These are phyloP conservation scores for Aphaenogaster floridana DNA, from an alignment of 1,140 invertebrate genomes.

Conservation along the genomic window DNA sequence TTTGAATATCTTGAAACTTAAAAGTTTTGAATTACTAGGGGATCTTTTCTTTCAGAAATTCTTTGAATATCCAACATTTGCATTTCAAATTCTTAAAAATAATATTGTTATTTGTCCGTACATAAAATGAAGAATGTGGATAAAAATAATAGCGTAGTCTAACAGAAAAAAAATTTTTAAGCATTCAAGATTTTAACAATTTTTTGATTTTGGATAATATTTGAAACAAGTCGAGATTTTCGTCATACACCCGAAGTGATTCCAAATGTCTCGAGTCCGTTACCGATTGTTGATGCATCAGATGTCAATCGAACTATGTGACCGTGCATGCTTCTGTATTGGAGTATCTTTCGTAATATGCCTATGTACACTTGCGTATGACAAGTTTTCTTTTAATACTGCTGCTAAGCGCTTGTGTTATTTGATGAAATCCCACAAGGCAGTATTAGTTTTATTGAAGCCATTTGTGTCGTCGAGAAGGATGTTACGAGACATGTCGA, in stretches of 20 bases:
- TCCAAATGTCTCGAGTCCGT: neutral
- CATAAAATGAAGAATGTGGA: neutral
- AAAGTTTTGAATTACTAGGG: neutral
- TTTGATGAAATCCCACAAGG: slow-evolving; percentile 4
- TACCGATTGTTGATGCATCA: neutral
- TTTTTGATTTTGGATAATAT: neutral
- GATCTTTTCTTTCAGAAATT: neutral
- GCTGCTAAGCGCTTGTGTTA: neutral
- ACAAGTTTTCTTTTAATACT: neutral
- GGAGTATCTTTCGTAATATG: neutral
- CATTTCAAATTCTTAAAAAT: neutral
- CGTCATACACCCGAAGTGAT: neutral
- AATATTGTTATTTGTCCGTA: neutral
- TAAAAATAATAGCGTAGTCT: neutral
- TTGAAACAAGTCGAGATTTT: neutral
- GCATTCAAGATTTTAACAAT: neutral
- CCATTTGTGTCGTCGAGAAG: neutral
- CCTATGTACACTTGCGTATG: neutral
- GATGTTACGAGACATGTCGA: slow-evolving; percentile 1
- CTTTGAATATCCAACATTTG: neutral
- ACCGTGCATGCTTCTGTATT: neutral
- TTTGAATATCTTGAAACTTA: neutral
- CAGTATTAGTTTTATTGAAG: slow-evolving; percentile 29
- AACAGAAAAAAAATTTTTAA: neutral
- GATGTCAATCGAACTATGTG: neutral